Evolutionary conservation across 2,113 vertebrate genomes (phyloP).

Genomic region (Carassius auratus): DNA sequence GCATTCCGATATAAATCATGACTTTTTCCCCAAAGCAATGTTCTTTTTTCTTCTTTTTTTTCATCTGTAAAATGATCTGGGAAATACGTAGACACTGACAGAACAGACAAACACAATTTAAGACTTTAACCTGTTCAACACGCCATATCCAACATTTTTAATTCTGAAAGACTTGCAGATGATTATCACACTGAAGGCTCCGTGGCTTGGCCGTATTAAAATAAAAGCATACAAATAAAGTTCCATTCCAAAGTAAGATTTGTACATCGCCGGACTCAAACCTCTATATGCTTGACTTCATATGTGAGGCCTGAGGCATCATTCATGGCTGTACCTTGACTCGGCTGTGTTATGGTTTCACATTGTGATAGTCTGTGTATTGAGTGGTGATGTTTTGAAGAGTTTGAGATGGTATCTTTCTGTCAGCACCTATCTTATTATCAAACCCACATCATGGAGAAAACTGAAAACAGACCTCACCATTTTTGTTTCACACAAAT

Average conservation of each 20-base stretch:
- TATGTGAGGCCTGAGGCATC: neutral
- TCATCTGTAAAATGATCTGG: neutral
- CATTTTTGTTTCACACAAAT: neutral
- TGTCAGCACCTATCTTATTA: neutral
- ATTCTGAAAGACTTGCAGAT: neutral
- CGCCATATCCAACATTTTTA: neutral
- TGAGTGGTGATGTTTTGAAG: neutral
- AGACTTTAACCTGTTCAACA: neutral
- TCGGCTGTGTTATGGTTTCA: neutral
- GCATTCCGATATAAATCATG: neutral
- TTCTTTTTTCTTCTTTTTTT: no score
- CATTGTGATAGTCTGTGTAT: conserved; percentile 4
- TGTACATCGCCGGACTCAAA: neutral
- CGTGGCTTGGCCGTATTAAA: neutral
- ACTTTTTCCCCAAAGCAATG: neutral
- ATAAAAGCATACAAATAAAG: neutral
- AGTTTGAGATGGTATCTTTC: neutral
- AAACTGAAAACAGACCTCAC: neutral
- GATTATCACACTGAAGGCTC: neutral
- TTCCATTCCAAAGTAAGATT: neutral
- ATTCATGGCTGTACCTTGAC: neutral
- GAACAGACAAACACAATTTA: neutral
- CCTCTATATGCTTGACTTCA: neutral
- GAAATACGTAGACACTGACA: neutral
- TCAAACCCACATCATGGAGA: neutral